phyloP scores from a whole-genome alignment of 1,140 invertebrate genomes.

The Sipha flava region DNA sequence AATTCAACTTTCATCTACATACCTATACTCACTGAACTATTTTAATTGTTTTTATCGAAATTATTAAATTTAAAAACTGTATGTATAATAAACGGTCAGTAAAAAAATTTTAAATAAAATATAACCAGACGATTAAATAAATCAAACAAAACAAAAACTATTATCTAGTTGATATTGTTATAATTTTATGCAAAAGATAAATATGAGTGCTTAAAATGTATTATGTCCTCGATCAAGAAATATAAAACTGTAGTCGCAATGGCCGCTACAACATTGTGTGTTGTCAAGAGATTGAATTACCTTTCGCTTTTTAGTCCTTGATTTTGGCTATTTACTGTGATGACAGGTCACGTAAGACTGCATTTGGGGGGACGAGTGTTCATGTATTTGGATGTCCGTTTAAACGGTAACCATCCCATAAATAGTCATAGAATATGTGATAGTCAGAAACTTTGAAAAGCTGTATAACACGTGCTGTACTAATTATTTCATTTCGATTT shows the following conservation, averaged over 20 bases:
- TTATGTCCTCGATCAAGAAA: not conserved
- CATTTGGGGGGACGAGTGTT: not conserved
- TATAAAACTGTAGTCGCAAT: not conserved
- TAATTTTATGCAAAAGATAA: not conserved
- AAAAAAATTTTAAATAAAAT: too few species aligned
- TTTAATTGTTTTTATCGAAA: too few species aligned
- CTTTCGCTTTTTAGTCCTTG: slow-evolving; percentile 3
- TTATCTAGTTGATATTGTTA: too few species aligned
- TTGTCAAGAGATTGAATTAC: not conserved
- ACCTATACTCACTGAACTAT: too few species aligned
- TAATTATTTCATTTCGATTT: not conserved
- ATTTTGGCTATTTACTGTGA: not conserved
- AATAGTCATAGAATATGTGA: not conserved
- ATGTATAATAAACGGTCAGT: too few species aligned
- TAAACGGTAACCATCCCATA: not conserved
- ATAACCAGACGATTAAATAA: too few species aligned
- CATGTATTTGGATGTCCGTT: not conserved
- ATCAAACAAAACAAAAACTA: too few species aligned
- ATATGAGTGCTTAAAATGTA: not conserved
- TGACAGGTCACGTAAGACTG: not conserved
- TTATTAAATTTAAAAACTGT: too few species aligned
- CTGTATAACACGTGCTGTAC: not conserved
- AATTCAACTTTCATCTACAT: too few species aligned
- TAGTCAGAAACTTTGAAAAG: not conserved
- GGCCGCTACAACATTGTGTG: not conserved